These are phyloP conservation scores for Ruditapes philippinarum DNA, from an alignment of 1,140 invertebrate species.

Conservation along the genomic window DNA sequence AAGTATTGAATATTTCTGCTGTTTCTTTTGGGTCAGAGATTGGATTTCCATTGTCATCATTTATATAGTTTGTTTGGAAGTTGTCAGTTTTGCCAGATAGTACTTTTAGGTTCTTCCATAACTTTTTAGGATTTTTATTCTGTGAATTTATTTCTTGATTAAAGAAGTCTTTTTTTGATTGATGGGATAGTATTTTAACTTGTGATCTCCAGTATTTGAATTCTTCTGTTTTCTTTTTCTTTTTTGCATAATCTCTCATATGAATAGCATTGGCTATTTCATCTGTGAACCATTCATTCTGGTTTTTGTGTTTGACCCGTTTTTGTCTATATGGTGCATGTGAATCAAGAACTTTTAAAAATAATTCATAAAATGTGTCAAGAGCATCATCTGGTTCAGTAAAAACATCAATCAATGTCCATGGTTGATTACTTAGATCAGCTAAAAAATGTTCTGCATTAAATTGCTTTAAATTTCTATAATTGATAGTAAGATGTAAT, in stretches of 20 bases:
- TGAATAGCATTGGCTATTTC: constrained; percentile 11
- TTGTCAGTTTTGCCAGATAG: neutral
- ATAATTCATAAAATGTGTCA: neutral
- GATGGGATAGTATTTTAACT: neutral
- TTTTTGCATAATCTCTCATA: neutral
- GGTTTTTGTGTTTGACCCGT: neutral
- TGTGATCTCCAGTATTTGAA: neutral
- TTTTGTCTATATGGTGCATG: constrained; percentile 9
- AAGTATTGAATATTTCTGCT: neutral
- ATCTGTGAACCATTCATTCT: constrained; percentile 2
- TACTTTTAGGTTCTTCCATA: neutral
- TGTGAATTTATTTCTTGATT: neutral
- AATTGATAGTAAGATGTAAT: neutral
- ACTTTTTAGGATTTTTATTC: neutral
- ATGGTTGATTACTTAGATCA: neutral
- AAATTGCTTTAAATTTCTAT: neutral
- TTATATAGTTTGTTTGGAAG: neutral
- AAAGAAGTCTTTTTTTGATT: neutral
- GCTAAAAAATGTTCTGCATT: neutral
- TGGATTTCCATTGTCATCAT: neutral
- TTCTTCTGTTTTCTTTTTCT: neutral
- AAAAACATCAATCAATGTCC: neutral
- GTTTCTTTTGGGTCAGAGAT: neutral
- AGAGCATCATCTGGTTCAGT: constrained; percentile 14
- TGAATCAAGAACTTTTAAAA: neutral